phyloP scores from a whole-genome alignment of 2,888 invertebrate genomes.

The Drepana falcataria region DNA sequence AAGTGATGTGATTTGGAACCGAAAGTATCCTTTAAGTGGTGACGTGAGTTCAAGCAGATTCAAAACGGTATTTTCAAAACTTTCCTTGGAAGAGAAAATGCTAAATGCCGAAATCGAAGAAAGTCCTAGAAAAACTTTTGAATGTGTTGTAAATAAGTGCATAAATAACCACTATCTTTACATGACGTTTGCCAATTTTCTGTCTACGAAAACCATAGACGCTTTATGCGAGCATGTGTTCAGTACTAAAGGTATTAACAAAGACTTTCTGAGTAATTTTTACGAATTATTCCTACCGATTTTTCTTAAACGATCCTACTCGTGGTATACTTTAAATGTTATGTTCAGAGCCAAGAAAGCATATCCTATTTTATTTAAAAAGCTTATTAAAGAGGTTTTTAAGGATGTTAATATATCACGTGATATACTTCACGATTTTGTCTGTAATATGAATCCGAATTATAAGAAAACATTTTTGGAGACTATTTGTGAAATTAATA shows the following conservation, averaged over 20 bases:
- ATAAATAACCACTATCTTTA: background rate
- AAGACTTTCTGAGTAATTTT: constrained; percentile 2
- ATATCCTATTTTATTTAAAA: background rate
- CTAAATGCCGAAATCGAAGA: background rate
- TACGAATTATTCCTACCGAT: background rate
- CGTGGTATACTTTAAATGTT: constrained; percentile 4
- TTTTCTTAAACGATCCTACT: background rate
- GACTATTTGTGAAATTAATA: background rate
- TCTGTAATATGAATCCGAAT: background rate
- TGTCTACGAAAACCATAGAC: background rate
- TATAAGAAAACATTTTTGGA: background rate
- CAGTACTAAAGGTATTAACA: background rate
- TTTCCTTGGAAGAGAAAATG: background rate
- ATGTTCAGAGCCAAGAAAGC: constrained; percentile 3
- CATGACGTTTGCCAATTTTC: background rate
- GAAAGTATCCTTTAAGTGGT: background rate
- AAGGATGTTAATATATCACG: background rate
- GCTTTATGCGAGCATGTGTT: constrained; percentile 2
- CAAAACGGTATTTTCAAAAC: background rate
- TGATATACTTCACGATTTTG: background rate
- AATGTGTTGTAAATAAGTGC: background rate
- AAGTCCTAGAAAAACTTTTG: background rate
- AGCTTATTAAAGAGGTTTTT: background rate
- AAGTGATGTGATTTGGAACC: background rate
- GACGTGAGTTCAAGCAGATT: background rate